Percentiles rank a stretch among this genome's conserved stretches.
phyloP scores from a whole-genome alignment of 2,113 vertebrate species.

The Hyperoodon ampullatus region DNA sequence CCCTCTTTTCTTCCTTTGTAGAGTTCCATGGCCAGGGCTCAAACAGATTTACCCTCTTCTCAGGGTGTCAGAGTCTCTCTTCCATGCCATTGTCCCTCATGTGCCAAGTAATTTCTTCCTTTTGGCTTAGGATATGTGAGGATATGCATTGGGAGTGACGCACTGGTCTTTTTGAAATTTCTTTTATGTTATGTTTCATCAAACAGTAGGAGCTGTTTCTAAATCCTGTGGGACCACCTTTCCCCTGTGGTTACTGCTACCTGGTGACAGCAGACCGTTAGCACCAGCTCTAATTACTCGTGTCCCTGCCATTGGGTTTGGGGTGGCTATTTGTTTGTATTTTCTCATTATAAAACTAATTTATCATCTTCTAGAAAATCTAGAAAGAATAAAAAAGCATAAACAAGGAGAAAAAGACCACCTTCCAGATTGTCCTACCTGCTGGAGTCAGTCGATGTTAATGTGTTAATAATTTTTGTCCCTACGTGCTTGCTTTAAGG shows the following conservation, averaged over 20 bases:
- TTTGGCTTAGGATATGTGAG: background rate
- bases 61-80: background rate
- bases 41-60: background rate
- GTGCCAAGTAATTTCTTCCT: background rate
- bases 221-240: background rate
- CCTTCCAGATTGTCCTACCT: background rate
- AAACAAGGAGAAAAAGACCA: background rate
- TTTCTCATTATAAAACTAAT: conserved; percentile 12
- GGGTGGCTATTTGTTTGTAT: background rate
- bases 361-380: background rate
- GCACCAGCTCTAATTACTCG: background rate
- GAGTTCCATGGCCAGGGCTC: background rate
- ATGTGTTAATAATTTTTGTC: background rate
- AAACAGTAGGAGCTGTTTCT: background rate
- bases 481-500: background rate
- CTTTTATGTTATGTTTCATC: background rate
- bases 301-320: background rate
- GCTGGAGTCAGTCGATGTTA: background rate
- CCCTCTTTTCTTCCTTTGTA: background rate
- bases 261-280: background rate
- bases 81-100: background rate
- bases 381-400: background rate
- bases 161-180: background rate
- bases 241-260: background rate
- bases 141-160: background rate